Conservation (phyloP, 1,140 invertebrate genomes). For the Nixonia krombeini region DNA sequence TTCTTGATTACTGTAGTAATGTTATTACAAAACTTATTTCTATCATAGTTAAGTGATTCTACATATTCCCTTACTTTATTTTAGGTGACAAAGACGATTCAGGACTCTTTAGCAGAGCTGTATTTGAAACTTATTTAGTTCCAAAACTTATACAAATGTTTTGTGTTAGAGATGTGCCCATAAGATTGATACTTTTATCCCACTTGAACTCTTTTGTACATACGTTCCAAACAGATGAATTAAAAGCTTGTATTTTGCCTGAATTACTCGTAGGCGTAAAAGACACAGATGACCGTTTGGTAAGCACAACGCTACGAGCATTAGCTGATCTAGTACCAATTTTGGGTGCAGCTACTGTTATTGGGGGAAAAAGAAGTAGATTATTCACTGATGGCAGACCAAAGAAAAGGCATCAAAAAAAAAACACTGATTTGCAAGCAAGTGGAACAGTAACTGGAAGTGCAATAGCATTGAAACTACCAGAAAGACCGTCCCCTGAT, state of each 20-base stretch:
- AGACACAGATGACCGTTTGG: conserved; percentile 85
- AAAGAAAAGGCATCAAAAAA: conserved; percentile 58
- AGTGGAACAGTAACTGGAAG: conserved; percentile 25
- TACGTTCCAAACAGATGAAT: conserved; percentile 79
- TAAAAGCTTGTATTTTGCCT: conserved; percentile 79
- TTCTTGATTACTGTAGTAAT: too few relatives aligned
- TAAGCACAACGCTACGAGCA: conserved; percentile 82
- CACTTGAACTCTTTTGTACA: conserved; percentile 81
- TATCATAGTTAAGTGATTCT: too few relatives aligned
- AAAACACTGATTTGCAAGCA: conserved; percentile 21
- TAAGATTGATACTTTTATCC: conserved; percentile 78
- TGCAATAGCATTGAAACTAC: conserved; percentile 61
- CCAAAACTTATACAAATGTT: conserved; percentile 84
- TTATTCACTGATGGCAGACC: conserved; percentile 88
- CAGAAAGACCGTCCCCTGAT: conserved; percentile 83
- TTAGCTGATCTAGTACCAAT: conserved; percentile 87
- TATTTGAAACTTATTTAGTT: conserved; percentile 79
- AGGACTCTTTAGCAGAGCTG: conserved; percentile 75
- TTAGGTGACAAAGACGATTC: conserved; percentile 67
- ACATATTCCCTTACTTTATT: conserved; percentile 24
- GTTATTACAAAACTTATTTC: too few relatives aligned
- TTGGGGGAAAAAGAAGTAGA: conserved; percentile 84
- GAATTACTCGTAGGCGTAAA: conserved; percentile 87
- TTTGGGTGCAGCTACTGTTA: conserved; percentile 83
- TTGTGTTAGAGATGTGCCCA: conserved; percentile 82